Base-by-base conservation (phyloP, 2,797 vertebrate genomes). In the Poeciliopsis presidionis region DNA sequence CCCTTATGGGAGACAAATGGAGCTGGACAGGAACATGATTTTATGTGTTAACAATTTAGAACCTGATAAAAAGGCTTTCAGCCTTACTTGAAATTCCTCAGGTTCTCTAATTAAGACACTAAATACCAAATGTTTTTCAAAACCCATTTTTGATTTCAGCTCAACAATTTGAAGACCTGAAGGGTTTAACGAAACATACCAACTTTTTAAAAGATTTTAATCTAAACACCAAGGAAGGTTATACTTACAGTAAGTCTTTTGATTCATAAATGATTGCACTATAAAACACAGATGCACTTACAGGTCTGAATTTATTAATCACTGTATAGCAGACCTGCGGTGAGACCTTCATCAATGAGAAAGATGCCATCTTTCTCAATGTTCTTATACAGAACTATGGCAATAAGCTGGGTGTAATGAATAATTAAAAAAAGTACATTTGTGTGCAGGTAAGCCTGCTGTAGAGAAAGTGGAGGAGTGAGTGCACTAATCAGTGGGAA, bases 401-500 rank as follows among this genome's bases (percentile, higher is more conserved):
- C 36, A 22, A 69, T 55, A 83, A 79, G 57, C 80, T 83, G 43
- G n/a, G 65, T 65, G 59, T 77, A 84, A 87, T 89, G 90, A 88
- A 90, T 86, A 70, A 88, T 84, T 85, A 74, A 79, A 81, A 45
- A 65, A 85, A 80, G 53, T 53, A 79, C 49, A 77, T 78, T 75
- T 63, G 76, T 74, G 76, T 43, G 80, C 83, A 92, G 87, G 88
- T 89, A 84, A 86, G 86, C 47, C 81, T 36, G 73, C 81, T 72
- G 80, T 84, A 25, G 75, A 71, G 53, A 59, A 82, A 53, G 76
- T 36, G 41, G 71, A 78, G 43, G 79, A 87, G 78, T 93, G 95
- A 88, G 93, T 95, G 94, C 94, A 95, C 95, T 94, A 94, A 96
- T 97, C 96, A 97, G 93, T 90, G 94, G 94, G 93, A 93, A 94